Evolutionary conservation across 2,797 vertebrate species (phyloP).

Genomic region (Cyclura pinguis): DNA sequence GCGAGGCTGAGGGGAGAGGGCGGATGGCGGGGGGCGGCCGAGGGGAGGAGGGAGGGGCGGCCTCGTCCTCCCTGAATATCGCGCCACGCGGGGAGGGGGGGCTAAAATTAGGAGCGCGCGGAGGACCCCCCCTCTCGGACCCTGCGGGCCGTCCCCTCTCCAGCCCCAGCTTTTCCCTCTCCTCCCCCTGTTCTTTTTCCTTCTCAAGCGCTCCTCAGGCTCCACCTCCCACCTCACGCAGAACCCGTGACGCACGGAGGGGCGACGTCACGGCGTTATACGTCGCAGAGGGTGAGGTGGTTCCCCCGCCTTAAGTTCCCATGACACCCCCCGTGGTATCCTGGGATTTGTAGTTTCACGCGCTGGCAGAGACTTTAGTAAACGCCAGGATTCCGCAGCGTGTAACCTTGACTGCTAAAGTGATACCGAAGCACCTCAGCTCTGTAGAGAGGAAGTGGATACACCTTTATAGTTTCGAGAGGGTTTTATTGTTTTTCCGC

Average conservation of each 20-base stretch:
- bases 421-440: too few relatives aligned
- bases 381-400: too few relatives aligned
- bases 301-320: too few relatives aligned
- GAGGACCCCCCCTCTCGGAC: not conserved
- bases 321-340: not conserved
- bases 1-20: not conserved
- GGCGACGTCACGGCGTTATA: not conserved
- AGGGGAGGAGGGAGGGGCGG: not conserved
- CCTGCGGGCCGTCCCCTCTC: conserved; percentile 20
- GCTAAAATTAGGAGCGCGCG: fast-evolving
- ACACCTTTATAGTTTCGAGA: too few relatives aligned
- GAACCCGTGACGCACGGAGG: conserved; percentile 47
- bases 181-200: not conserved
- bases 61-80: too few relatives aligned
- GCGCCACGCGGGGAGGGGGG: not conserved
- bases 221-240: conserved; percentile 54
- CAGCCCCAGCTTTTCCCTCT: not conserved
- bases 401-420: too few relatives aligned
- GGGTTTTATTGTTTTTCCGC: too few relatives aligned
- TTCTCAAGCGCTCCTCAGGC: conserved; percentile 38
- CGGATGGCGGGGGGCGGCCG: not conserved
- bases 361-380: too few relatives aligned
- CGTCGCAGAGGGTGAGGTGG: not conserved
- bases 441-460: too few relatives aligned
- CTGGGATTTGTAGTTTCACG: not conserved